Evolutionary conservation across 37 sponge, comb jelly and placozoan genomes (phyloP), one percentile per base, ranked within the genome.

Genomic region (Cliona cf. orientalis): DNA sequence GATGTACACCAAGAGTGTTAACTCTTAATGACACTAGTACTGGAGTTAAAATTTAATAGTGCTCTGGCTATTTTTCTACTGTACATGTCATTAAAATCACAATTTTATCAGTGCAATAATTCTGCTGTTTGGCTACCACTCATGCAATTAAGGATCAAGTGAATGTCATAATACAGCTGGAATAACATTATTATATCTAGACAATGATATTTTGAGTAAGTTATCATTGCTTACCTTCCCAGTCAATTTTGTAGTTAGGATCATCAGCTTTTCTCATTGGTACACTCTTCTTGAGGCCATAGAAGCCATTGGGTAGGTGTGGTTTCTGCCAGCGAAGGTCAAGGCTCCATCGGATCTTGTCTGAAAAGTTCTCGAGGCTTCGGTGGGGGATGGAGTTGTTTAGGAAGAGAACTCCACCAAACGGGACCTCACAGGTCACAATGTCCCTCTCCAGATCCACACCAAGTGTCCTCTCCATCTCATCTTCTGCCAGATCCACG

Each of bases 321-420:
- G 92, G 90, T 29, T 82, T 37, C 66, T 91, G 90, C 92, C 92
- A 95, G 46, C 95, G 91, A 17, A 95, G 86, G 60, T 95, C 95
- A 41, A 95, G 49, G 40, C 95, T 95, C 95, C 95, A 95, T 19
- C 95, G 80, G 32, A 91, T 55, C 37, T 91, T 75, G 66, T 87
- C 71, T 32, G 89, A 88, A 34, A 29, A 42, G 83, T 95, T 95
- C 42, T 87, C 85, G 17, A 91, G 65, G 56, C 95, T 95, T 2
- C 91, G 76, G 55, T 95, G 95, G 31, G 95, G 95, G 31, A 95
- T 84, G 58, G 68, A 68, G 63, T 87, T 91, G 89, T 95, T 95
- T 66, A 91, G 42, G 38, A 89, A 39, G 17, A 95, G 77, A 32
- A 95, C 61, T 17, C 92, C 92, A 21, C 95, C 95, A 64, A 91